These are phyloP conservation scores for Charanyca ferruginea DNA, from an alignment of 2,888 invertebrate species.

Conservation along the genomic window DNA sequence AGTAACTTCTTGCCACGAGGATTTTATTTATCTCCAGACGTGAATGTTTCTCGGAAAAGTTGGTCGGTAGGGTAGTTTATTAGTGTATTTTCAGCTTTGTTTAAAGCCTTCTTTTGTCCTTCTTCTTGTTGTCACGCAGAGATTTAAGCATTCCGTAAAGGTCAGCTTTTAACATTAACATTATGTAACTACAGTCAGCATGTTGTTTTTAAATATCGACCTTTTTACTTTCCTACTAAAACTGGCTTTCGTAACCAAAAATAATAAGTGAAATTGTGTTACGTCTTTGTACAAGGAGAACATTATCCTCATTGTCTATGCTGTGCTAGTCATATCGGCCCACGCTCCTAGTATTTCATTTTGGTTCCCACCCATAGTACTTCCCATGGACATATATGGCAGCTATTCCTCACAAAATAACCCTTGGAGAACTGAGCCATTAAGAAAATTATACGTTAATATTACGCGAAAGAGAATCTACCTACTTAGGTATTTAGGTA, in stretches of 20 bases:
- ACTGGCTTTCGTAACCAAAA: not conserved
- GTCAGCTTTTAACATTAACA: not conserved
- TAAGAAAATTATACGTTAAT: slow-evolving; percentile 11
- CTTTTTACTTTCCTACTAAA: not conserved
- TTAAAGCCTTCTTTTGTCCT: slow-evolving; percentile 8
- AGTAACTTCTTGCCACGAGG: slow-evolving; percentile 3
- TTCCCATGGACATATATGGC: slow-evolving; percentile 23
- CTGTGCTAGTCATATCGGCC: slow-evolving; percentile 39
- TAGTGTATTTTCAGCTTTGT: not conserved
- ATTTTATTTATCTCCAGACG: slow-evolving; percentile 1
- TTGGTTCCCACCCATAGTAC: slow-evolving; percentile 14
- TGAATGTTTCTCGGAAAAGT: not conserved
- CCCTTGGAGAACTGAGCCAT: slow-evolving; percentile 5
- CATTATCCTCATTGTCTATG: slow-evolving; percentile 39
- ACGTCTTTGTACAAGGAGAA: slow-evolving; percentile 25
- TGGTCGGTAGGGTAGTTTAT: slow-evolving; percentile 1
- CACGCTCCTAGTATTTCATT: slow-evolving; percentile 47
- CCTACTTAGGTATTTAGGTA: no score
- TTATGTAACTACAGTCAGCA: slow-evolving; percentile 1
- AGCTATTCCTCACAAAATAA: slow-evolving; percentile 24
- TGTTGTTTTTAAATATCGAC: not conserved
- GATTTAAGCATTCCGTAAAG: not conserved
- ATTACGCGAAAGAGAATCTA: not conserved
- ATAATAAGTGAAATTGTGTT: slow-evolving; percentile 27
- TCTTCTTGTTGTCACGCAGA: not conserved